Evolutionary conservation across 2,797 vertebrate species (phyloP), one percentile per base, ranked within the genome.

Genomic region (Amphiprion clarkii): DNA sequence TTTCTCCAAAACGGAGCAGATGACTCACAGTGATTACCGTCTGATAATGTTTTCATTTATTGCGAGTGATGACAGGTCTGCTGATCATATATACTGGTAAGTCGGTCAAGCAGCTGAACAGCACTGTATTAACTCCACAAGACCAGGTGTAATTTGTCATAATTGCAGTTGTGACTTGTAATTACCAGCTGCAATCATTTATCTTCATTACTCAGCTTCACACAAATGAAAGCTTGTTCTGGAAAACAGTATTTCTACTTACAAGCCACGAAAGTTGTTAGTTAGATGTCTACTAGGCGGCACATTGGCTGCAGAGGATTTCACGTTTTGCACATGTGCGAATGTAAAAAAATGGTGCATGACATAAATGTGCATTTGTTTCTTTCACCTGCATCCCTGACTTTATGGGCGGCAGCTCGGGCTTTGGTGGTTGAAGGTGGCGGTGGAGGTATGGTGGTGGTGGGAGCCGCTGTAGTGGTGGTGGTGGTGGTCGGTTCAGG

Each of bases 351-450:
- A 56, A 16, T 6, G 8, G 5, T 8, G 9, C 1, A 9, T 1
- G 5, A n/a, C 42, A 46, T 5, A 56, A 52, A 25, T 13, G 29
- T 40, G 25, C 12, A n/a, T 54, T 51, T 65, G 56, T 72, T 73
- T 48, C 29, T 93, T 90, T 96, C 88, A 99, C 98, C 97, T 91
- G 78, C 93, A 16, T 97, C 96, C 78, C 92, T 89, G 93, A 95
- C 87, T 91, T 95, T 95, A 8, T 96, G 94, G 39, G 88, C 82
- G 5, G 77, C 84, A 0, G 93, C 90, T 33, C 93, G 93, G 36
- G 92, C 83, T 87, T 94, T 96, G 68, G 89, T 61, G 2, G 92
- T 89, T 5, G 93, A 85, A 19, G 89, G 79, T 5, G 88, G 75
- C 4, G 76, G 78, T 3, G 78, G 58, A 6, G 82, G 52, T 14